Evolutionary conservation across 2,888 invertebrate genomes (phyloP), one percentile per base, ranked within the genome.

Genomic region (Limulus polyphemus): DNA sequence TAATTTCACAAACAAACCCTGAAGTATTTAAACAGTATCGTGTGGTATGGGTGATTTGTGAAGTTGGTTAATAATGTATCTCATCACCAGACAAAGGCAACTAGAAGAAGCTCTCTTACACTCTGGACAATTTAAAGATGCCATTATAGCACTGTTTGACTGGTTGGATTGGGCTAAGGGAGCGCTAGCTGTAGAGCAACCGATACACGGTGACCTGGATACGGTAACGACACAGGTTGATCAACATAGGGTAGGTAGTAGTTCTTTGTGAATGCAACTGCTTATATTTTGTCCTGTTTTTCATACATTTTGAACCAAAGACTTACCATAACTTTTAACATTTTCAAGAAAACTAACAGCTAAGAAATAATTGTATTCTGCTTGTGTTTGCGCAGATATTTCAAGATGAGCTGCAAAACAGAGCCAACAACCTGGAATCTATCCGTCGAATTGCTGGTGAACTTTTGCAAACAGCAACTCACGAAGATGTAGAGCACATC

Each of bases 51-150:
- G 32, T 32, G 32, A 32, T 32, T 32, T 32, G 32, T 5, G 7
- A 32, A 32, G 32, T 32, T 32, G 32, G 7, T 32, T 32, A 32
- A 32, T 32, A 32, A 32, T 32, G 32, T 32, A 5, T 32, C 32
- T 32, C 32, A 32, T 7, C 32, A 32, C 7, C 32, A 32, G 94
- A 67, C 98, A 98, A 80, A 83, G 95, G 61, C 90, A 91, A 73
- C 79, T 98, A 50, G 98, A 98, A 76, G 97, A 98, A 76, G 94
- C 97, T 0, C 79, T 98, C 11, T 79, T 98, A 5, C 88, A 92
- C 78, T 93, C 93, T 16, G 98, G 97, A 0, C 97, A 97, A 79
- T 97, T 95, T 79, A 93, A 93, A 75, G 97, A 98, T 75, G 97
- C 97, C 1, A 84, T 97, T 74, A 88, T 90, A 32, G 95, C 94